These are phyloP conservation scores for Proales similis DNA, from an alignment of 1,140 invertebrate genomes.

Conservation along the genomic window DNA sequence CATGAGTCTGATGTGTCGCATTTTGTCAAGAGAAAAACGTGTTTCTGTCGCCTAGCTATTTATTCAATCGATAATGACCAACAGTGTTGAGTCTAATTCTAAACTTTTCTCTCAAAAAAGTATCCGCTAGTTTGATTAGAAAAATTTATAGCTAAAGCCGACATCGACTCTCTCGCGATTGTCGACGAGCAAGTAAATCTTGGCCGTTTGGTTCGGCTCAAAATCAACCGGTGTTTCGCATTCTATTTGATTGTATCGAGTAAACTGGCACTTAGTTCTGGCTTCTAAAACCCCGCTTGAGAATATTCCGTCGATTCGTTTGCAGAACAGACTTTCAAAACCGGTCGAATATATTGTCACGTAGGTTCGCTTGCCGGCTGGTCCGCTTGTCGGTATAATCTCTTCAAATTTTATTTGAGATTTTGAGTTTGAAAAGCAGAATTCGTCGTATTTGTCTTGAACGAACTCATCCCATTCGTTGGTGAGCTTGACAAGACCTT, in stretches of 20 bases:
- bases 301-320: conserved; percentile 12
- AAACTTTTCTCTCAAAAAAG: conserved; percentile 7
- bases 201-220: not conserved
- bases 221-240: conserved; percentile 17
- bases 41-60: no score
- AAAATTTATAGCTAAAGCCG: no score
- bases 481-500: conserved; percentile 41
- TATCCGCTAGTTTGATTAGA: not conserved
- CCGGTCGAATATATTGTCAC: conserved; percentile 12
- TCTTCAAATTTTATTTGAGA: no score
- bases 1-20: no score
- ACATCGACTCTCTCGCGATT: not conserved
- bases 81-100: no score
- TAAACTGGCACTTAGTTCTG: not conserved
- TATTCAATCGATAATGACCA: no score
- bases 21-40: no score
- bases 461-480: conserved; percentile 40
- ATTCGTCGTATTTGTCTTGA: conserved; percentile 37
- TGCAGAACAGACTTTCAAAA: conserved; percentile 29
- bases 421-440: conserved; percentile 39
- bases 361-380: not conserved
- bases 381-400: conserved; percentile 21
- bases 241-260: conserved; percentile 9
- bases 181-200: not conserved
- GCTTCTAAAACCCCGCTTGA: conserved; percentile 15